These are phyloP conservation scores for Mormyrops attenuatus DNA, from an alignment of 2,797 vertebrate genomes.

Conservation along the genomic window DNA sequence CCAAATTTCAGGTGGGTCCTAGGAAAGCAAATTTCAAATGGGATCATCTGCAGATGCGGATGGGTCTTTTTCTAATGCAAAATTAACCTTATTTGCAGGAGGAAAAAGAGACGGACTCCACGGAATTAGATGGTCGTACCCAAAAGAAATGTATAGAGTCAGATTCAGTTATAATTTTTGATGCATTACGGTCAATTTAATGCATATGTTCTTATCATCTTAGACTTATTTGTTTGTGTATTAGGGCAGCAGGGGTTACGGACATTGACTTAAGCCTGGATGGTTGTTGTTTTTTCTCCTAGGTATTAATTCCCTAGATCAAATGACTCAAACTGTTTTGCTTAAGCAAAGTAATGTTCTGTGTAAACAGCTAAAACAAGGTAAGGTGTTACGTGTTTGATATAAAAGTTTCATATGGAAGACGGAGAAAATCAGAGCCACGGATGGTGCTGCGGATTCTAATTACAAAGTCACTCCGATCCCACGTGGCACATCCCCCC, in stretches of 20 bases:
- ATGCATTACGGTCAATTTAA: not conserved
- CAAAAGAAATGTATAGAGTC: not conserved
- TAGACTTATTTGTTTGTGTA: not conserved
- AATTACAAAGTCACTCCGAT: not conserved
- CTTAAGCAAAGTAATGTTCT: not conserved
- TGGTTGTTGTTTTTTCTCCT: not conserved
- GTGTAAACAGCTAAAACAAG: not conserved
- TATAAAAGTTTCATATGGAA: not conserved
- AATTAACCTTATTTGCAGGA: not conserved
- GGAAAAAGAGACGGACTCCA: not conserved
- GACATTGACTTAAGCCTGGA: not conserved
- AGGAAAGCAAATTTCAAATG: not conserved
- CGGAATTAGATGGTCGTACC: not conserved
- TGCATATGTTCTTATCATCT: not conserved
- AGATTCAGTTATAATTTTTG: not conserved
- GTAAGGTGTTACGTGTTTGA: not conserved
- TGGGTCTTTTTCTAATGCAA: not conserved
- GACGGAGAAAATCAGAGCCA: not conserved
- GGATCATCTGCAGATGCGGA: not conserved
- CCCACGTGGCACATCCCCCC: not conserved
- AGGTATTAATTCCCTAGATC: not conserved
- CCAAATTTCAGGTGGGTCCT: not conserved
- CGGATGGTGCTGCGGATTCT: not conserved
- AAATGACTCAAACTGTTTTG: not conserved
- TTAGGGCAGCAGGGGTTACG: not conserved